Evolutionary conservation across 2,113 vertebrate species (phyloP), one percentile per base, ranked within the genome.

Genomic region (Leucosticte australis): DNA sequence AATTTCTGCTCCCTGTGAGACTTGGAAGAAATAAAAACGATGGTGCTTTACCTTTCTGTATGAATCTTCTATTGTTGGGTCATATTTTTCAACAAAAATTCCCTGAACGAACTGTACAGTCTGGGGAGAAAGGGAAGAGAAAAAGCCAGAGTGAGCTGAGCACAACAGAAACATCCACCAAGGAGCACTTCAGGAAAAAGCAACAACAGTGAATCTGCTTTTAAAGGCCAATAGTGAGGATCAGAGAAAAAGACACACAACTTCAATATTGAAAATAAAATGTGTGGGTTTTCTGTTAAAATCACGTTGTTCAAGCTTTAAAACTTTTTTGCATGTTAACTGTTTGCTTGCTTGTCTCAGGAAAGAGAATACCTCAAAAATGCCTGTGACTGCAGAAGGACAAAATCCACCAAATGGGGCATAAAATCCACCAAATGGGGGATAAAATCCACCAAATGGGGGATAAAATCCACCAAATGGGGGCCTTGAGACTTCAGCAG

Each of bases 41-140:
- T 31, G 84, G 42, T n/a, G 63, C 17, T 95, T 98, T 98, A 99
- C 99, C 99, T 99, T 99, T 99, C 99, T 99, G 98, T 99, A 99
- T 15, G 99, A 99, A 96, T 99, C 99, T 98, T 99, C 99, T 99
- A 99, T 99, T 98, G 99, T 99, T 88, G 99, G 99, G 97, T 99
- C 99, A 97, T 99, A 99, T 97, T 99, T 99, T 98, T 99, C 99
- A 97, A 99, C 99, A 98, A 99, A 99, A 98, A 99, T 99, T 98
- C 99, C 99, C 98, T 99, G 99, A 97, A 99, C 99, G 89, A 99
- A 99, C 96, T 99, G 99, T 97, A 99, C 99, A 92, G 99, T 99
- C 99, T 99, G 94, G 94, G 63, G 60, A 94, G 68, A 70, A 41
- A 91, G 95, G 53, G 84, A 78, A 90, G 52, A 22, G 33, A 30